A percentile compares a stretch with the other conserved stretches of the same genome.
Evolutionary conservation across 2,888 invertebrate genomes (phyloP).

Genomic region (Elysia crispata): DNA sequence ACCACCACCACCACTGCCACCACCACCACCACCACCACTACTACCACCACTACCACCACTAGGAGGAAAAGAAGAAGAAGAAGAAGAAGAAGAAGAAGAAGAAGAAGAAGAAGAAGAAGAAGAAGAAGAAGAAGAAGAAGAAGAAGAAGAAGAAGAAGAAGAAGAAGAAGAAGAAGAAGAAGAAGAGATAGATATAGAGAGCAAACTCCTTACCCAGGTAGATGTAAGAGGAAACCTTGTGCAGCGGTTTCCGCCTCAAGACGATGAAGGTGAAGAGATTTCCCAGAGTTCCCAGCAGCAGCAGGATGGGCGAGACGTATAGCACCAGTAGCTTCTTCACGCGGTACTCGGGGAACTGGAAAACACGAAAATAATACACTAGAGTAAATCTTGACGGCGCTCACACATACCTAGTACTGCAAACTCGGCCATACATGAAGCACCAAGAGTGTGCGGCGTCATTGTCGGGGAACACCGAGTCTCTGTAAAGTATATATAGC

Average conservation of each 20-base stretch:
- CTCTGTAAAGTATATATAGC: no score
- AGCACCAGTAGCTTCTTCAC: conserved; percentile 56
- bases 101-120: not conserved
- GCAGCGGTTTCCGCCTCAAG: conserved; percentile 72
- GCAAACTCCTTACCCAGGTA: conserved; percentile 70
- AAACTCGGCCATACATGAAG: not conserved
- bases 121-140: not conserved
- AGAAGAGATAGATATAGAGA: conserved; percentile 36
- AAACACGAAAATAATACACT: not conserved
- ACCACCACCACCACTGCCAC: conserved; percentile 11
- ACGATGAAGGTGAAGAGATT: conserved; percentile 74
- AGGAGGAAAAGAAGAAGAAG: not conserved
- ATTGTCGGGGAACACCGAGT: no score
- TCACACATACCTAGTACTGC: not conserved
- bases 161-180: conserved; percentile 11
- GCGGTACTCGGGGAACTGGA: conserved; percentile 30
- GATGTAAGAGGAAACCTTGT: conserved; percentile 72
- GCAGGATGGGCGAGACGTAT: conserved; percentile 72
- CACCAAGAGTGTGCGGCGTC: no score
- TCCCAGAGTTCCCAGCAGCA: conserved; percentile 74
- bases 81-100: not conserved
- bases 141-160: not conserved
- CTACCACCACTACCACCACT: not conserved
- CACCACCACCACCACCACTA: not conserved
- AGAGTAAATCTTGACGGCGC: not conserved